phyloP scores from a whole-genome alignment of 2,797 vertebrate genomes.

The Odontamblyopus rebecca region DNA sequence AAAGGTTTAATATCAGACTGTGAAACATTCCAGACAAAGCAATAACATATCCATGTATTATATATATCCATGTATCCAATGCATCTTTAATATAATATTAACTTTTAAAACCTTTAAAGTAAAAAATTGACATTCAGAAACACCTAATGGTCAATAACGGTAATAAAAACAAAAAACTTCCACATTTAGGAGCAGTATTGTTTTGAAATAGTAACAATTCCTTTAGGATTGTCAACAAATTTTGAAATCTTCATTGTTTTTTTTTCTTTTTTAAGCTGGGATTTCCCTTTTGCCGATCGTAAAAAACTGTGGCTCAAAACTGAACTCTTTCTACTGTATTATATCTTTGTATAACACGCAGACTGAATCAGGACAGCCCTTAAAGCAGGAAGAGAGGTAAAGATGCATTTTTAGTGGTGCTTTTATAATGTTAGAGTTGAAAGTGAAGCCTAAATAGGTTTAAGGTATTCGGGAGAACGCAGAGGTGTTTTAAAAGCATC shows the following conservation, averaged over 20 bases:
- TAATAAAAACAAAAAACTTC: not conserved
- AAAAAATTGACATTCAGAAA: too few species aligned
- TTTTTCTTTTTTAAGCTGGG: not conserved
- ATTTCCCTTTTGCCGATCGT: not conserved
- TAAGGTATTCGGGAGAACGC: not conserved
- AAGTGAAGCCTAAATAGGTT: slow-evolving; percentile 10
- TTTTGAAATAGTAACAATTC: not conserved
- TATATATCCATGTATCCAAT: too few species aligned
- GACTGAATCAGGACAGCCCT: not conserved
- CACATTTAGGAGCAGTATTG: not conserved
- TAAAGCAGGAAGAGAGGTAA: not conserved
- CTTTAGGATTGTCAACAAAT: not conserved
- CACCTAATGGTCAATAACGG: not conserved
- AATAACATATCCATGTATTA: too few species aligned
- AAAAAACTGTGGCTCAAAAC: not conserved
- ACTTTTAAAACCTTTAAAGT: too few species aligned
- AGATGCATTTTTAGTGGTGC: slow-evolving; percentile 1
- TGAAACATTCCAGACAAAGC: too few species aligned
- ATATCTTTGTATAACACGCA: not conserved
- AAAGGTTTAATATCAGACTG: too few species aligned
- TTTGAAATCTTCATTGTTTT: not conserved
- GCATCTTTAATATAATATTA: too few species aligned
- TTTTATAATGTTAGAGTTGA: not conserved
- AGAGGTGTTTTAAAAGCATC: not conserved
- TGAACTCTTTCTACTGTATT: too few species aligned